Conservation (phyloP, 2,888 invertebrate genomes). For the Holacanthella duospinosa region DNA sequence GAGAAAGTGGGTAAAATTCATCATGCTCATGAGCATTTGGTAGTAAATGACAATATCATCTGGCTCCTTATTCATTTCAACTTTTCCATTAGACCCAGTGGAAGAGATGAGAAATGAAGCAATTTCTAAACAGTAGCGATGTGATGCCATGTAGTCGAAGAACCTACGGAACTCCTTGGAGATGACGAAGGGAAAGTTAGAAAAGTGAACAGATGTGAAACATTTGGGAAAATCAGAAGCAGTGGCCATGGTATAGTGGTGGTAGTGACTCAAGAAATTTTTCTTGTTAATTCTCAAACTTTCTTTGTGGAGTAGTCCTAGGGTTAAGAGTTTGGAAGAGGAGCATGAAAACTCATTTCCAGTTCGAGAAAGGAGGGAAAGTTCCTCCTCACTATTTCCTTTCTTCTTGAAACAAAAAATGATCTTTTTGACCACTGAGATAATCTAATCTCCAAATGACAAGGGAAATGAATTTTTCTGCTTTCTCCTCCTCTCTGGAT, state of each 20-base stretch:
- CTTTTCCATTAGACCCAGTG: neutral
- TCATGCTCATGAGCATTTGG: conserved; percentile 6
- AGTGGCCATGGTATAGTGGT: neutral
- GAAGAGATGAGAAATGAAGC: conserved; percentile 19
- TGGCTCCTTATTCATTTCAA: conserved; percentile 11
- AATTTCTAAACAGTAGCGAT: too few relatives aligned
- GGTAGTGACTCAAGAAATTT: neutral
- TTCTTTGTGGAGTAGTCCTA: neutral
- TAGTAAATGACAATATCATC: conserved; percentile 22
- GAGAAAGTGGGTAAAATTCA: neutral
- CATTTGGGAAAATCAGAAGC: conserved; percentile 4
- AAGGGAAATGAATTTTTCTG: conserved; percentile 28
- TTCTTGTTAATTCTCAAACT: neutral
- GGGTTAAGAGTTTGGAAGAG: neutral
- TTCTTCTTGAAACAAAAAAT: conserved; percentile 15
- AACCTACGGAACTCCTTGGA: too few relatives aligned
- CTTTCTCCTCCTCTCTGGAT: conserved; percentile 13
- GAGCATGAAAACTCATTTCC: too few relatives aligned
- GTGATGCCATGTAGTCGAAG: too few relatives aligned
- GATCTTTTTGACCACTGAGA: conserved; percentile 25
- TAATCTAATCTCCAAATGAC: conserved; percentile 27
- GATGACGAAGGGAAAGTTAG: neutral
- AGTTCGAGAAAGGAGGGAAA: neutral
- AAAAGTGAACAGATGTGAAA: neutral
- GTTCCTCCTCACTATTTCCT: neutral